phyloP scores from a whole-genome alignment of 2,888 invertebrate genomes.

The Leptinotarsa juncta region DNA sequence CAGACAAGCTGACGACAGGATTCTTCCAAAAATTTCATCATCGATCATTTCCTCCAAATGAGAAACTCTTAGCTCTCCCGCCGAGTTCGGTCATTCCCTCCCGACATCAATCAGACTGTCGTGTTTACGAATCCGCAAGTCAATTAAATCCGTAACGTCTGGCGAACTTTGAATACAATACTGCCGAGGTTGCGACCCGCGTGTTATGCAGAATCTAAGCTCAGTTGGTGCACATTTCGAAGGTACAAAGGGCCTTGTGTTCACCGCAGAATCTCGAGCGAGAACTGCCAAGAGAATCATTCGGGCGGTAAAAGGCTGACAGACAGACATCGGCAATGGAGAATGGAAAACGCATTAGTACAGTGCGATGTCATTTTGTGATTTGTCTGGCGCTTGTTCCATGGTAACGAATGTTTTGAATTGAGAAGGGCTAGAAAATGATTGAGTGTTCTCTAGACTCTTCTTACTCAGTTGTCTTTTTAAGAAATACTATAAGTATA shows the following conservation, averaged over 20 bases:
- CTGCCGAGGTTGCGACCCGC: neutral
- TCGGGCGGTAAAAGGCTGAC: neutral
- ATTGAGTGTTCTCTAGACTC: too few species aligned
- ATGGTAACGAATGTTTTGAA: neutral
- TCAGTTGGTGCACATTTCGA: constrained; percentile 15
- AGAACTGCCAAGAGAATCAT: constrained; percentile 6
- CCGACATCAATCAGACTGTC: neutral
- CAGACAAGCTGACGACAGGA: too few species aligned
- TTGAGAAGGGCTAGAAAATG: neutral
- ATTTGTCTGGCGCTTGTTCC: neutral
- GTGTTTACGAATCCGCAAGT: neutral
- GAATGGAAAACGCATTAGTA: constrained; percentile 1
- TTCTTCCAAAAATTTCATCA: too few species aligned
- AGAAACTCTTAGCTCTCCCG: neutral
- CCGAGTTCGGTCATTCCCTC: neutral
- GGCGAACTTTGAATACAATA: neutral
- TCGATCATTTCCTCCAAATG: too few species aligned
- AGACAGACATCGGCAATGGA: constrained; percentile 6
- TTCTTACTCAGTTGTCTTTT: too few species aligned
- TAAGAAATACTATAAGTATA: too few species aligned
- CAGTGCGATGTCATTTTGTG: neutral
- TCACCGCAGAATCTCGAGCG: neutral
- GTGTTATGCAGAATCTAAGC: constrained; percentile 7
- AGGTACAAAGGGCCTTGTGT: constrained; percentile 23
- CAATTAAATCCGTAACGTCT: constrained; percentile 9